These are phyloP conservation scores for Paradisaea rubra DNA, from an alignment of 2,113 vertebrate species.

Conservation along the genomic window DNA sequence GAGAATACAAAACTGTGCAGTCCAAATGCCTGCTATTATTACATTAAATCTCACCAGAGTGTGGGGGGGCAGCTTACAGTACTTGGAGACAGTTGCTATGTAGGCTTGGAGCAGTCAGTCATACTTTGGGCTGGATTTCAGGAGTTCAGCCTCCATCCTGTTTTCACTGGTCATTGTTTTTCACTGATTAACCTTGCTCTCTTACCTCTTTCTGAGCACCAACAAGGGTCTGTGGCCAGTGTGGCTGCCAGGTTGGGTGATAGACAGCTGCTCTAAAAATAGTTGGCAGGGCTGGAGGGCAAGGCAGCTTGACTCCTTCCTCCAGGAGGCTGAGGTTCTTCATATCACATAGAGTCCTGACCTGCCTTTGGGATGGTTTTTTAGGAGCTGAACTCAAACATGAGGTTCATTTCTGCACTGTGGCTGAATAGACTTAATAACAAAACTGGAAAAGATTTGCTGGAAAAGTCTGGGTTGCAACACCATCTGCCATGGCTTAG, in stretches of 20 bases:
- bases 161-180: background rate
- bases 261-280: background rate
- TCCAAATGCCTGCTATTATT: background rate
- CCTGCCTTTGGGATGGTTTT: background rate
- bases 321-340: background rate
- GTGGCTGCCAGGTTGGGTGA: background rate
- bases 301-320: background rate
- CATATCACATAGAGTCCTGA: background rate
- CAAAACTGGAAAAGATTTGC: background rate
- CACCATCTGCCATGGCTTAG: background rate
- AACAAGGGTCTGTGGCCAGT: background rate
- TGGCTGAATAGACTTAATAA: background rate
- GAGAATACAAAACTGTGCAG: background rate
- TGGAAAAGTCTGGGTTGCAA: background rate
- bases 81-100: conserved; percentile 47
- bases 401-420: background rate
- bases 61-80: background rate
- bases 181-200: background rate
- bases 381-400: background rate
- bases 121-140: background rate
- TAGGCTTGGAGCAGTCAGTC: background rate
- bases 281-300: background rate
- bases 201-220: background rate
- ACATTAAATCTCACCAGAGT: background rate
- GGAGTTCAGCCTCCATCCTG: background rate